Conservation (phyloP, 2,113 vertebrate genomes). For the Acinonyx jubatus region DNA sequence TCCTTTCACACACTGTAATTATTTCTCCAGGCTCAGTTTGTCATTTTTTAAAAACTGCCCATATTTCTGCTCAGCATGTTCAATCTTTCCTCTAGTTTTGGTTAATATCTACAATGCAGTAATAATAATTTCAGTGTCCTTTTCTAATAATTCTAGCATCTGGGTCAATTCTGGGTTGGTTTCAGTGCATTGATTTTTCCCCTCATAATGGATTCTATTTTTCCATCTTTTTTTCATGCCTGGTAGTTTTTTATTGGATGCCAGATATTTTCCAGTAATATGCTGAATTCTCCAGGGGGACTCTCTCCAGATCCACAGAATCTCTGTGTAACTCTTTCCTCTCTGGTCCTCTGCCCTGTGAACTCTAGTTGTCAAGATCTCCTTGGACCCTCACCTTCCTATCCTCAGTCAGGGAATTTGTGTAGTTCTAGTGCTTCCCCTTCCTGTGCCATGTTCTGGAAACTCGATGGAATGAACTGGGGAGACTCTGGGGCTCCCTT, state of each 20-base stretch:
- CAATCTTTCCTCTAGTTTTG: background rate
- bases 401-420: background rate
- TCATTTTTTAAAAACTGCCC: background rate
- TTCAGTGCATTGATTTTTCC: background rate
- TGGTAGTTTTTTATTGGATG: background rate
- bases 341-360: background rate
- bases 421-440: accelerated
- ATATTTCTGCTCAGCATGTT: background rate
- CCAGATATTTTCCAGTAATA: background rate
- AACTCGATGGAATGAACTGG: background rate
- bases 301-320: background rate
- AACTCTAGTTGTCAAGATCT: background rate
- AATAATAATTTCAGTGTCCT: background rate
- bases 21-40: background rate
- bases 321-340: background rate
- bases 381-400: background rate
- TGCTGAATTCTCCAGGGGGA: background rate
- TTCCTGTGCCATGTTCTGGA: background rate
- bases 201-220: background rate
- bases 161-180: background rate
- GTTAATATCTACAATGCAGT: background rate
- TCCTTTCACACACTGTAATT: background rate
- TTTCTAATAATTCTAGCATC: background rate
- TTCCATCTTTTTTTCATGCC: background rate
- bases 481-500: background rate